Base-by-base conservation (phyloP, 2,888 invertebrate species). In the Magallana nippona region DNA sequence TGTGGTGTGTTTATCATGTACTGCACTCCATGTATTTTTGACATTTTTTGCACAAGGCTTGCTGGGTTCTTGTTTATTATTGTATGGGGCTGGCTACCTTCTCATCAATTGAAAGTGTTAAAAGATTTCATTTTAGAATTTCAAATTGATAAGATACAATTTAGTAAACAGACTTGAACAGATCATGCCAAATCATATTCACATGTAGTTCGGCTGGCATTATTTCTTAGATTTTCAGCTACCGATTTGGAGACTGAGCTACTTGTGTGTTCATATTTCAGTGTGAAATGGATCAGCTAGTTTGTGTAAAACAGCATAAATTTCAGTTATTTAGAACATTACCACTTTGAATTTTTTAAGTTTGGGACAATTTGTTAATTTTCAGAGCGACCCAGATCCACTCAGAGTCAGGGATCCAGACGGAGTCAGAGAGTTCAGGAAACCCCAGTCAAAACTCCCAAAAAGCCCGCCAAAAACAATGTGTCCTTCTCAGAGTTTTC, bases 371-470 rank as follows among this genome's bases (percentile, higher is more conserved):
- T 44, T 44, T 27, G 19, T 10, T 27, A 5, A 32, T 55, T 82
- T 84, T 63, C 78, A 86, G 86, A 86, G 56, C 62, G 83, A 19
- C 84, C 84, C n/a, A 81, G 84, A 19, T 79, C 83, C 55, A 86
- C 60, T n/a, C 63, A 58, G 10, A 84, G 83, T 85, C 81, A 83
- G 19, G 77, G 60, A 13, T 84, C 85, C 27, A 82, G 62, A 19
- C 22, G 79, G 15, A 81, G 85, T 81, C 55, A 62, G 19, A 60
- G 60, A 27, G 58, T 55, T 10, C 79, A 62, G 27, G 44, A 83
- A 15, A 83, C 83, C 3, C 83, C 80, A 13, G 27, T 63, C 22
- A 83, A 84, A 32, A 13, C 82, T 19, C 17, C 77, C 5, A 83
- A 82, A 44, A 55, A 80, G 19, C 63, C 63, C 0, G 27, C 63